Evolutionary conservation across 2,888 invertebrate genomes (phyloP), one percentile per base, ranked within the genome.

Genomic region (Dynastes tityus): DNA sequence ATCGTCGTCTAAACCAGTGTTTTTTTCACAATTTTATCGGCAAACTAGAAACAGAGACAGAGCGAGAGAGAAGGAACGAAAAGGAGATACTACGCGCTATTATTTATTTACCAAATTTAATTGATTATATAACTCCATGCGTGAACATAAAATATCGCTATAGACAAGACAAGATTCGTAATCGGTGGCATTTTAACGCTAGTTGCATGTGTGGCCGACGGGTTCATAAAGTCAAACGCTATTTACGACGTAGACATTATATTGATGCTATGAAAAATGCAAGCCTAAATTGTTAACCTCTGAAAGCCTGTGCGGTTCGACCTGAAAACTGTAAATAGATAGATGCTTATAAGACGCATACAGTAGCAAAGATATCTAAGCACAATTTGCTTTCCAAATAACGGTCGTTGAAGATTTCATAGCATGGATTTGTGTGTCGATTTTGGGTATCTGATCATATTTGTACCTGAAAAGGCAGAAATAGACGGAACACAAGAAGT

Each of bases 221-320:
- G 22, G 55, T 58, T 58, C 55, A 58, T 58, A 58, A 58, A 58
- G 55, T 58, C 55, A 58, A 58, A 58, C 55, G 22, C 8, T 58
- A 58, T 58, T 58, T 58, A 22, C 16, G 22, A 58, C 22, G 16
- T 22, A 58, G 8, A 22, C 22, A 2, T 22, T 22, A 22, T 22
- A n/a, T 22, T 22, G 22, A 58, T 58, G n/a, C 55, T 58, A 58
- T 3, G 55, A 58, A 11, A 58, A 58, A 58, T 27, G 55, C 55
- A 58, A 58, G 22, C 55, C n/a, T 58, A 8, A 53, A 16, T 58
- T 58, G 22, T 58, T 58, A 58, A 58, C 22, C 55, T 58, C 55
- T 58, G 16, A 22, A 58, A 22, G 55, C 55, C 8, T 45, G 8
- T 8, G 45, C 45, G 45, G 11, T 45, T 45, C 45, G 11, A 11